Percentiles rank a stretch among this genome's conserved stretches.
These are phyloP conservation scores for Tetragnatha montana DNA, from an alignment of 2,888 invertebrate species.

Conservation along the genomic window DNA sequence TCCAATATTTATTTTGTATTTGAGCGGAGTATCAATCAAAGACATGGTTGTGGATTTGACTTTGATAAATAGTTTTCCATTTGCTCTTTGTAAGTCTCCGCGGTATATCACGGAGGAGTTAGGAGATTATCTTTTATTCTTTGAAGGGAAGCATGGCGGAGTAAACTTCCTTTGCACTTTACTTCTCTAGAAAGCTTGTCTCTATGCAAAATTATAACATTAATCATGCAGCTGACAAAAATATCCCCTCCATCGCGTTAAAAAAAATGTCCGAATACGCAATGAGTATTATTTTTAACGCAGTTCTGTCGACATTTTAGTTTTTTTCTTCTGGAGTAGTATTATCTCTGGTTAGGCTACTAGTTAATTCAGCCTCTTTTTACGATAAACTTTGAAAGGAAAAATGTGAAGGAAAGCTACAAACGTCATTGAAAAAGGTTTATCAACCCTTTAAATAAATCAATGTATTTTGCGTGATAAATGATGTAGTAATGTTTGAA, in stretches of 20 bases:
- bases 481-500: no score
- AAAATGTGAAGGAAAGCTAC: no score
- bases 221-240: not conserved
- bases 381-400: no score
- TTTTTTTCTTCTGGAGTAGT: no score
- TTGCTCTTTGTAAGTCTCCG: constrained; percentile 8
- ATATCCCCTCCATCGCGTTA: not conserved
- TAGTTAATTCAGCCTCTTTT: no score
- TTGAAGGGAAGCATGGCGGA: not conserved
- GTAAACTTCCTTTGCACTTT: not conserved
- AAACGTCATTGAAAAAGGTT: no score
- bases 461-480: no score
- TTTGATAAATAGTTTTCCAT: constrained; percentile 33
- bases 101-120: constrained; percentile 18
- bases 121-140: not conserved
- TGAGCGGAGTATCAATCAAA: constrained; percentile 25
- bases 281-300: not conserved
- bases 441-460: no score
- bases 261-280: not conserved
- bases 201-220: not conserved
- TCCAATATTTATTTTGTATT: not conserved
- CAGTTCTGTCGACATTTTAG: no score
- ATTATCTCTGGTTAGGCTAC: no score
- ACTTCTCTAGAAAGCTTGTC: not conserved
- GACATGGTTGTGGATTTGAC: constrained; percentile 26